Percentiles rank a stretch among this genome's conserved stretches.
phyloP scores from a whole-genome alignment of 2,113 vertebrate genomes.

The Lates calcarifer region DNA sequence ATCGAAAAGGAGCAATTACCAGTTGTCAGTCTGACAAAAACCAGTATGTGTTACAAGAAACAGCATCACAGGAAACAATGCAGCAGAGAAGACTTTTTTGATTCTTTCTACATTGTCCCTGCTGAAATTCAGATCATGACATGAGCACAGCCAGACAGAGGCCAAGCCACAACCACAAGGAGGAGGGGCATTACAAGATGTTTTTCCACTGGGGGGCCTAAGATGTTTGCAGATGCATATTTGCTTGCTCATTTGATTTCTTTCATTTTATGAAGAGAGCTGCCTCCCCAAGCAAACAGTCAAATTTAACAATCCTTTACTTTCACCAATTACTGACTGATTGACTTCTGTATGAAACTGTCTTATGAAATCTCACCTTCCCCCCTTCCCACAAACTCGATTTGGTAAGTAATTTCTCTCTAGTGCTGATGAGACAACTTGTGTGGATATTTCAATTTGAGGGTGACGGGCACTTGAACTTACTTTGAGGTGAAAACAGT shows the following conservation, averaged over 20 bases:
- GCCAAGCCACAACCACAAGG: background rate
- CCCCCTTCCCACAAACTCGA: background rate
- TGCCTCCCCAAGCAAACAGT: background rate
- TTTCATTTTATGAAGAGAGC: background rate
- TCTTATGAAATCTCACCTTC: background rate
- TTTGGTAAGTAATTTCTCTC: background rate
- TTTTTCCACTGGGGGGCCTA: too few species aligned
- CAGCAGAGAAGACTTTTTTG: too few species aligned
- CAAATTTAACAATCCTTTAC: too few species aligned
- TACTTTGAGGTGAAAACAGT: background rate
- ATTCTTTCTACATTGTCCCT: background rate
- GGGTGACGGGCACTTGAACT: background rate
- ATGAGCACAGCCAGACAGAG: background rate
- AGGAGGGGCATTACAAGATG: too few species aligned
- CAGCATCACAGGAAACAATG: too few species aligned
- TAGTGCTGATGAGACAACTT: background rate
- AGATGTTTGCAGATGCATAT: background rate
- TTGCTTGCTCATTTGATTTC: background rate
- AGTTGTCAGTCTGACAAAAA: too few species aligned
- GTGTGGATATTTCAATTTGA: background rate
- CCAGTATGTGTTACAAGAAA: too few species aligned
- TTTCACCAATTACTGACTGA: too few species aligned
- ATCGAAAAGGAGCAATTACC: too few species aligned
- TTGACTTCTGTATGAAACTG: background rate
- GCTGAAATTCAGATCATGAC: background rate